Conservation (phyloP, 2,797 vertebrate species). For the Chanos chanos region DNA sequence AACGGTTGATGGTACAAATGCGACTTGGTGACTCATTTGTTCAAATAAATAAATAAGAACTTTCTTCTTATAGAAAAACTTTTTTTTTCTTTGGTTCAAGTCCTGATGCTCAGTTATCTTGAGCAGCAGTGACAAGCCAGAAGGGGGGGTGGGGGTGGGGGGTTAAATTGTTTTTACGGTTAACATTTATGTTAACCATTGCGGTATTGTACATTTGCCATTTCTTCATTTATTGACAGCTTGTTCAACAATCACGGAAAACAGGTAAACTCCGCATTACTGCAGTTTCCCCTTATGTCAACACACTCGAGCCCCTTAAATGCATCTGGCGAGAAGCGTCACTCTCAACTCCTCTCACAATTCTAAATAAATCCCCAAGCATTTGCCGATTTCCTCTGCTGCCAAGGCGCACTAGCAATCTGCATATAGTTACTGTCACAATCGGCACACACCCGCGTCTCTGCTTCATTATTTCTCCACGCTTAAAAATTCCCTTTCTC, state of each 20-base stretch:
- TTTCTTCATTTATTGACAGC: background rate
- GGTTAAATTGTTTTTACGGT: background rate
- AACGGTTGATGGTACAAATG: background rate
- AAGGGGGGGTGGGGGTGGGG: conserved; percentile 4
- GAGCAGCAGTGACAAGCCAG: background rate
- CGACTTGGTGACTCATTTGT: conserved; percentile 2
- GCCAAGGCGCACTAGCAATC: conserved; percentile 36
- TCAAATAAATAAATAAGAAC: background rate
- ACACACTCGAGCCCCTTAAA: conserved; percentile 8
- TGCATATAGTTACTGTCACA: conserved; percentile 47
- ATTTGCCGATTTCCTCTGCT: conserved; percentile 16
- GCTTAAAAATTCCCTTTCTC: conserved; percentile 15
- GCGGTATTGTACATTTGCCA: background rate
- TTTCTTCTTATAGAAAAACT: background rate
- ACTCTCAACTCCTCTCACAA: conserved; percentile 27
- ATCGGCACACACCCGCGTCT: conserved; percentile 12
- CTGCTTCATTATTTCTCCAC: conserved; percentile 37
- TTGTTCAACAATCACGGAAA: background rate
- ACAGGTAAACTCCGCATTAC: background rate
- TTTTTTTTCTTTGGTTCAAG: background rate
- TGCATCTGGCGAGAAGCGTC: conserved; percentile 2
- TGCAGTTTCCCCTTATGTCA: background rate
- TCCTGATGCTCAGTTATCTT: conserved; percentile 8
- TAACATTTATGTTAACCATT: background rate
- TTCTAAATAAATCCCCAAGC: conserved; percentile 38